Evolutionary conservation across 1,140 invertebrate genomes (phyloP).

Genomic region (Samia ricini): DNA sequence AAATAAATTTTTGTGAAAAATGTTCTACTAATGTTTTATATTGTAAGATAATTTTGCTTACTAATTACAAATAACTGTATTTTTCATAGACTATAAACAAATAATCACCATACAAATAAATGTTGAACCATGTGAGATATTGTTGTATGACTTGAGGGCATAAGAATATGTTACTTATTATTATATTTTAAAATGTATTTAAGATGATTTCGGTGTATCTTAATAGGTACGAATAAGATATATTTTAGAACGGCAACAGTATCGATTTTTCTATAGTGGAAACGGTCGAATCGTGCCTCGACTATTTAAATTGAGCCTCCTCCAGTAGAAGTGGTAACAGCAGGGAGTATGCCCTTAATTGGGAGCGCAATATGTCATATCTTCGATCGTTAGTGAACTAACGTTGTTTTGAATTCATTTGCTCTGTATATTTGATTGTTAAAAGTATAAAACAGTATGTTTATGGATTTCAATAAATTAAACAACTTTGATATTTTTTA

Average conservation of each 20-base stretch:
- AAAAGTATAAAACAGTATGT: background rate
- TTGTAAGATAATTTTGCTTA: too few species aligned
- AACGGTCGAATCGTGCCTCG: slow-evolving; percentile 54
- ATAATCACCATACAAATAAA: slow-evolving; percentile 30
- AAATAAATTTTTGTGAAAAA: too few species aligned
- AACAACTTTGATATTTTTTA: background rate
- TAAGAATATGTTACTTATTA: slow-evolving; percentile 3
- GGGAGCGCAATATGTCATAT: slow-evolving; percentile 66
- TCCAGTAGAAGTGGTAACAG: slow-evolving; percentile 54
- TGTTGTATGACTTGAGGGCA: slow-evolving; percentile 55
- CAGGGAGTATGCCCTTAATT: slow-evolving; percentile 69
- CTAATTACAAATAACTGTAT: too few species aligned
- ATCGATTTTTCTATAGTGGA: background rate
- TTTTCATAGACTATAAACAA: too few species aligned
- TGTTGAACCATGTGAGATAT: slow-evolving; percentile 57
- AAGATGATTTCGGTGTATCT: background rate
- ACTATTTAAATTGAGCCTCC: slow-evolving; percentile 55
- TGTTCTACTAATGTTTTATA: too few species aligned
- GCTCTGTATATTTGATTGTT: slow-evolving; percentile 18
- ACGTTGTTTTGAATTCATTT: slow-evolving; percentile 39
- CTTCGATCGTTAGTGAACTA: slow-evolving; percentile 42
- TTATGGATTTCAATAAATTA: background rate
- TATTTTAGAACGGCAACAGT: background rate
- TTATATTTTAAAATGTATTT: background rate
- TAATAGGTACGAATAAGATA: background rate